Percentiles rank a stretch among this genome's conserved stretches.
Conservation (phyloP, 2,888 invertebrate genomes). For the Lithophane ornitopus region DNA sequence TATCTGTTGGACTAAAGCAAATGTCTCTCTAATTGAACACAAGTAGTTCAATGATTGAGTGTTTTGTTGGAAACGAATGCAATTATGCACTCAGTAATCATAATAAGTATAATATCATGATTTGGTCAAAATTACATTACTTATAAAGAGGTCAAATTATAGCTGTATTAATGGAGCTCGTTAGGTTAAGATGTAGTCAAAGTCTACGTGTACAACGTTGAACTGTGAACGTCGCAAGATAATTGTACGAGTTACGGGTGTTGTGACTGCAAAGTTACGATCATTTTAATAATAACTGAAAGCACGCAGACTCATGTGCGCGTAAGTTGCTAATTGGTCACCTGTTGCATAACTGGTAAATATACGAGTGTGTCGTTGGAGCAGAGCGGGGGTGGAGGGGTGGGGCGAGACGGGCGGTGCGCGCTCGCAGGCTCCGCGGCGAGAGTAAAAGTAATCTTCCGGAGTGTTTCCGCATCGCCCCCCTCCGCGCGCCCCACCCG, state of each 20-base stretch:
- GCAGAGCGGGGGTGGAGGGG: neutral
- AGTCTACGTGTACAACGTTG: neutral
- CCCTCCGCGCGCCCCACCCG: slow-evolving; percentile 48
- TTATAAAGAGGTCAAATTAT: neutral
- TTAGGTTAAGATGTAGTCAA: slow-evolving; percentile 20
- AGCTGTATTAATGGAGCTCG: slow-evolving; percentile 12
- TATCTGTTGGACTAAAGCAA: neutral
- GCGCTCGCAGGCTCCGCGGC: slow-evolving; percentile 66
- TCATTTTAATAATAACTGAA: slow-evolving; percentile 30
- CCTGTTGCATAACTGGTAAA: slow-evolving; percentile 55
- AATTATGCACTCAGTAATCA: neutral
- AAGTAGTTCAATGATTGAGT: neutral
- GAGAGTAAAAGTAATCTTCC: slow-evolving; percentile 88
- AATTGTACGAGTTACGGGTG: slow-evolving; percentile 1
- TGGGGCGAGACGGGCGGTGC: slow-evolving; percentile 43
- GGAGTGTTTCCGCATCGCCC: slow-evolving; percentile 80
- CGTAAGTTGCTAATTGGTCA: slow-evolving; percentile 39
- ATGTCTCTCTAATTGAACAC: neutral
- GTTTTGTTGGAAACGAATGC: neutral
- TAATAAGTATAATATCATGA: neutral
- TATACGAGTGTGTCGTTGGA: slow-evolving; percentile 35
- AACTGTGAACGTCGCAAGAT: neutral
- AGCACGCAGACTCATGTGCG: slow-evolving; percentile 29
- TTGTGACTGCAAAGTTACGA: slow-evolving; percentile 7
- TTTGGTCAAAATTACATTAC: neutral